phyloP scores from a whole-genome alignment of 1,140 invertebrate genomes.

The Dendroctonus valens region DNA sequence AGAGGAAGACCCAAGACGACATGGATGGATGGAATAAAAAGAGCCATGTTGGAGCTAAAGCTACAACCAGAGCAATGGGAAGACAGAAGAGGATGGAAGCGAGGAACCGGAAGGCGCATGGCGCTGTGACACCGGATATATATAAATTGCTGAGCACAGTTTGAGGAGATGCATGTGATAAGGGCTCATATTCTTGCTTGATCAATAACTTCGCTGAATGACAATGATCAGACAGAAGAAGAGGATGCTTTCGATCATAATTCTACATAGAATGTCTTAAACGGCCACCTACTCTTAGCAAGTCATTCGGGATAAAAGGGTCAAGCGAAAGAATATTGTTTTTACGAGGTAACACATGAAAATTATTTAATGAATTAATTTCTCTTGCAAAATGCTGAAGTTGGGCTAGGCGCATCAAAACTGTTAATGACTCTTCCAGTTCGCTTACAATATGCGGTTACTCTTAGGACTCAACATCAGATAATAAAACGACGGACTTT shows the following conservation, averaged over 20 bases:
- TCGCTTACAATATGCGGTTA: not conserved
- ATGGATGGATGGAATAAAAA: too few relatives aligned
- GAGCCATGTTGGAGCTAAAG: too few relatives aligned
- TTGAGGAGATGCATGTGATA: conserved; percentile 37
- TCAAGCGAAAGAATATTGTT: conserved; percentile 7
- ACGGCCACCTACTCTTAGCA: conserved; percentile 41
- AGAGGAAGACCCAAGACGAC: too few relatives aligned
- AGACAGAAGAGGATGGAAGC: too few relatives aligned
- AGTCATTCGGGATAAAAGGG: conserved; percentile 34
- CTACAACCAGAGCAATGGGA: too few relatives aligned
- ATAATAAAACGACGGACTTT: too few relatives aligned
- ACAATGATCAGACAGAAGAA: conserved; percentile 36
- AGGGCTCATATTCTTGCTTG: conserved; percentile 24
- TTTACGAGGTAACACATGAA: conserved; percentile 31
- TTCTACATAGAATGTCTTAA: conserved; percentile 26
- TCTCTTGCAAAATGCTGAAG: conserved; percentile 29
- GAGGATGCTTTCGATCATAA: conserved; percentile 37
- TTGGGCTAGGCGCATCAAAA: conserved; percentile 17
- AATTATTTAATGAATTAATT: conserved; percentile 37
- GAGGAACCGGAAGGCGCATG: too few relatives aligned
- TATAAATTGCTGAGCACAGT: too few relatives aligned
- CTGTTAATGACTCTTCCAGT: not conserved
- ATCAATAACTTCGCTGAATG: conserved; percentile 34
- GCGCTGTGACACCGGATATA: too few relatives aligned
- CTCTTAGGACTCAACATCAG: too few relatives aligned